Conservation (phyloP, 2,888 invertebrate genomes). For the Machimus rusticus region DNA sequence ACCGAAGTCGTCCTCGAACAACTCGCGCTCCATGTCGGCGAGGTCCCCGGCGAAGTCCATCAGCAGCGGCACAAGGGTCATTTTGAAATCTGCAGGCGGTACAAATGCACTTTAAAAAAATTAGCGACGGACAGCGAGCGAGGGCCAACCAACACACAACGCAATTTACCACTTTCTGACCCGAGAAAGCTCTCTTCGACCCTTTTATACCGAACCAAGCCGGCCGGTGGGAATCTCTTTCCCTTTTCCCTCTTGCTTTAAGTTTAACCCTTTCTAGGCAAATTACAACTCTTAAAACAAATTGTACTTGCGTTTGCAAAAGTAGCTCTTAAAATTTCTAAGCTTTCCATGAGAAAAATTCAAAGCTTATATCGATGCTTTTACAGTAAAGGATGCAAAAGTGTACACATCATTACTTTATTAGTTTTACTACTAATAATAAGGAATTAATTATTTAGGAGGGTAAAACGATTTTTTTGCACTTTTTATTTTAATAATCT, state of each 20-base stretch:
- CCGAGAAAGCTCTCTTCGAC: not conserved
- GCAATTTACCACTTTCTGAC: conserved; percentile 1
- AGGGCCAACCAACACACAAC: not conserved
- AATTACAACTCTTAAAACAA: not conserved
- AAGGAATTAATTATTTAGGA: too few relatives aligned
- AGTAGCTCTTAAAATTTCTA: not conserved
- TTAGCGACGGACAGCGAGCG: not conserved
- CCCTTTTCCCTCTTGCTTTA: not conserved
- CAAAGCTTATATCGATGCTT: not conserved
- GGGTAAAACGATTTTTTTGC: too few relatives aligned
- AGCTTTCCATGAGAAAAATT: not conserved
- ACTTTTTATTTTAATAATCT: too few relatives aligned
- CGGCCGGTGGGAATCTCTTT: not conserved
- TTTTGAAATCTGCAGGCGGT: not conserved
- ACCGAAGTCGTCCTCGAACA: not conserved
- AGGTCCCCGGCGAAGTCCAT: conserved; percentile 7
- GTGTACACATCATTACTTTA: not conserved
- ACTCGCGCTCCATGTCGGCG: not conserved
- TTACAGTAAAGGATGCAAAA: not conserved
- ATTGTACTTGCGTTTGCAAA: not conserved
- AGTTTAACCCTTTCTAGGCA: not conserved
- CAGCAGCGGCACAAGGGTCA: conserved; percentile 26
- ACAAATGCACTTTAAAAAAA: not conserved
- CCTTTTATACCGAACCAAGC: not conserved
- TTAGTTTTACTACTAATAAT: too few relatives aligned